Percentiles rank a stretch among this genome's conserved stretches.
These are phyloP conservation scores for Electrophaes corylata DNA, from an alignment of 2,888 invertebrate genomes.

Conservation along the genomic window DNA sequence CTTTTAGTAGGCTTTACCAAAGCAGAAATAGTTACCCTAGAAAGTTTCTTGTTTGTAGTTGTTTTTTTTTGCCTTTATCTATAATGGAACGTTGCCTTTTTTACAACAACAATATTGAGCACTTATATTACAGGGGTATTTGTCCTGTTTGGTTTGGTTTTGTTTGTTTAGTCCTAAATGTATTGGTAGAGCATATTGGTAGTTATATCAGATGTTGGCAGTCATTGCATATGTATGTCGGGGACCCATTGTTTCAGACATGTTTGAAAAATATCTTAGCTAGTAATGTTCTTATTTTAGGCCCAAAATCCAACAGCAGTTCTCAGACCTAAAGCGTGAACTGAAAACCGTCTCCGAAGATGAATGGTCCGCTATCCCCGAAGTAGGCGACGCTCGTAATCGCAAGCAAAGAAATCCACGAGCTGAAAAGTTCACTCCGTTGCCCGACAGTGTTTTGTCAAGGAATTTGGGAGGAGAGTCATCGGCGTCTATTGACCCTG, in stretches of 20 bases:
- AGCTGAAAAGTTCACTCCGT: slow-evolving; percentile 97
- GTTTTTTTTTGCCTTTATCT: no score
- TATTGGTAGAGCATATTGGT: background rate
- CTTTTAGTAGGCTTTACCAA: no score
- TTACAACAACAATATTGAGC: no score
- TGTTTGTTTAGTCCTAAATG: no score
- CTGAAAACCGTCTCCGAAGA: slow-evolving; percentile 93
- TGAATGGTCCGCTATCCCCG: slow-evolving; percentile 98
- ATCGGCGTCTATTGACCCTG: slow-evolving; percentile 91
- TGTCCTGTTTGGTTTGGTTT: no score
- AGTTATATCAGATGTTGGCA: background rate
- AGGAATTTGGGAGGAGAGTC: slow-evolving; percentile 93
- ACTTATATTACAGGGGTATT: no score
- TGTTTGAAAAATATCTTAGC: background rate
- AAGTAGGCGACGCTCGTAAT: slow-evolving; percentile 99
- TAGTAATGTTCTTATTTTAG: slow-evolving; percentile 60
- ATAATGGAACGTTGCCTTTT: no score
- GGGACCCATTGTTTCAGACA: background rate
- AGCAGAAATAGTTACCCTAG: no score
- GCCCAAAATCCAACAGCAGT: slow-evolving; percentile 99
- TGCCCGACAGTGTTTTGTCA: slow-evolving; percentile 97
- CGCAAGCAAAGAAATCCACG: slow-evolving; percentile 97
- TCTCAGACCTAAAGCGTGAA: slow-evolving; percentile 97
- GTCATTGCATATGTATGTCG: no score
- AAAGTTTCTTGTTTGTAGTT: no score